Evolutionary conservation across 2,113 vertebrate species (phyloP), one percentile per base, ranked within the genome.

Genomic region (Polypterus bichir): DNA sequence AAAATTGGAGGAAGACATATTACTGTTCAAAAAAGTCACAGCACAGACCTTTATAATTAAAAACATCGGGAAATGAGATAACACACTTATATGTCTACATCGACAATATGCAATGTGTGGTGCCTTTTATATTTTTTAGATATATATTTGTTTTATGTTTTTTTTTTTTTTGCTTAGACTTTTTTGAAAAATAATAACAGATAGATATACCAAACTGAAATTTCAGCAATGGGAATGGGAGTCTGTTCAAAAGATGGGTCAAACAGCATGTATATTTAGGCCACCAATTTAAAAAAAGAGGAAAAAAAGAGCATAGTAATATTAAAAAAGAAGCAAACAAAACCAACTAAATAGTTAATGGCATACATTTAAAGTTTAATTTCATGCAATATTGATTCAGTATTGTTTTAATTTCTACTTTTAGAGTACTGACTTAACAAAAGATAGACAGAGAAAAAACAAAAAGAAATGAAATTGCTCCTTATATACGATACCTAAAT

Each of bases 401-500:
- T 69, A 74, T 69, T 69, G 70, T 68, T 76, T 69, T 44, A 57
- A 66, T 66, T 77, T 71, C 69, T 62, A 67, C 67, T 66, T 62
- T 58, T 65, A 11, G 62, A 47, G 66, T 6, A 59, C 69, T 57
- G 57, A 62, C 49, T 59, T 55, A 44, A 59, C 63, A 59, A 3
- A 61, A 64, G 47, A 64, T 69, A 47, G 46, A 64, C 66, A 44
- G 46, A 6, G 54, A 27, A 44, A 7, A 54, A 55, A 54, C 10
- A 49, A 57, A 63, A n/a, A 4, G 8, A 48, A 56, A 47, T 47
- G 27, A 65, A 55, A 80, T 66, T 67, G 71, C 67, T 57, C 62
- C 65, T 70, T 76, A 60, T 65, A 89, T 89, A 94, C 89, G 68
- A 91, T 97, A 98, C 95, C 95, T 93, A 98, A 68, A 74, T 98